phyloP scores from a whole-genome alignment of 2,113 vertebrate genomes.

The Sinocyclocheilus anshuiensis region DNA sequence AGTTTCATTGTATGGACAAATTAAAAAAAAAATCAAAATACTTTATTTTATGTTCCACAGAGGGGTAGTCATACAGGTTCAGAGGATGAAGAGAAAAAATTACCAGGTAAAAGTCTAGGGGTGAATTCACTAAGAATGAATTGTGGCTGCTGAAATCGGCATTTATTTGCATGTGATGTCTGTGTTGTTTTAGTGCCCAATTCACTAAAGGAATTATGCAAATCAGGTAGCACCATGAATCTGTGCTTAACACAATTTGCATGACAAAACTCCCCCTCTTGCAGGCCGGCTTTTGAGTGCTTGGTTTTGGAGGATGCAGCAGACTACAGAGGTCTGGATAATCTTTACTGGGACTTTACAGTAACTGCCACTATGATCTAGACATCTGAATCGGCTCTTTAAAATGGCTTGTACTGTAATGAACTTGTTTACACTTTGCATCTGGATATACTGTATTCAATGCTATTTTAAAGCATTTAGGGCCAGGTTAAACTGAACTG shows the following conservation, averaged over 20 bases:
- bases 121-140: not conserved
- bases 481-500: not conserved
- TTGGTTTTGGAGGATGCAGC: not conserved
- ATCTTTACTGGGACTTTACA: not conserved
- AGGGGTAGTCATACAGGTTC: not conserved
- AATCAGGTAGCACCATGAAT: not conserved
- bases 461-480: not conserved
- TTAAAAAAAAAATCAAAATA: not conserved
- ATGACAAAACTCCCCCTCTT: not conserved
- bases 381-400: not conserved
- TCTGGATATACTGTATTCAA: not conserved
- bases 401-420: not conserved
- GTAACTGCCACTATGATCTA: too few relatives aligned
- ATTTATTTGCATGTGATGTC: constrained; percentile 7
- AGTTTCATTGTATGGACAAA: not conserved
- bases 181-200: constrained; percentile 4
- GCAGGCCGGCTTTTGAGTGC: not conserved
- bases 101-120: not conserved
- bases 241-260: too few relatives aligned
- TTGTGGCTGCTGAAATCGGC: not conserved
- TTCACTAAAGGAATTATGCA: constrained; percentile 21
- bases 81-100: not conserved
- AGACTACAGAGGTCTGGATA: not conserved
- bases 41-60: not conserved
- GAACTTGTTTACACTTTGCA: not conserved